A percentile compares a stretch with the other conserved stretches of the same genome.
These are phyloP conservation scores for Branchipolynoe longqiensis DNA, from an alignment of 2,888 invertebrate species.

Conservation along the genomic window DNA sequence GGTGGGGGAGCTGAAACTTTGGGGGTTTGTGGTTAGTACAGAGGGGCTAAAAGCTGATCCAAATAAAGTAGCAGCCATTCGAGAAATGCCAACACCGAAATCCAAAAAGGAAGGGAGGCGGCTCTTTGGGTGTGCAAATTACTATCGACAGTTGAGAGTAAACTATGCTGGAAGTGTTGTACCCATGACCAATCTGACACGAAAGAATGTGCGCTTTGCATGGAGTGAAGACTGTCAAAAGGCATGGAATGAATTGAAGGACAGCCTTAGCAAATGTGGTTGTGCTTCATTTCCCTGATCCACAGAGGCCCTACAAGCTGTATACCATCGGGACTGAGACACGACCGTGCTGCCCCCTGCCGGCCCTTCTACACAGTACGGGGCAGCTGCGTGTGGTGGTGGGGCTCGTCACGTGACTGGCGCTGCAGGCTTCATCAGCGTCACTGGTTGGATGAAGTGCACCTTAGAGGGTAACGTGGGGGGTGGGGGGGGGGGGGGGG, in stretches of 20 bases:
- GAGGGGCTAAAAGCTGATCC: constrained; percentile 58
- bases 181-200: neutral
- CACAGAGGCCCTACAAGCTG: constrained; percentile 32
- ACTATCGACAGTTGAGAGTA: constrained; percentile 50
- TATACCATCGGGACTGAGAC: constrained; percentile 18
- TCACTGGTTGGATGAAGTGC: no score
- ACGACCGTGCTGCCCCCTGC: no score
- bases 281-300: constrained; percentile 23
- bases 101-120: neutral
- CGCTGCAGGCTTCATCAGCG: no score
- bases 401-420: no score
- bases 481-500: no score
- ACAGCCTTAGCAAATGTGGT: neutral
- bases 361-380: no score
- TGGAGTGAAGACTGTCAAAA: constrained; percentile 1
- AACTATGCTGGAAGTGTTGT: constrained; percentile 52
- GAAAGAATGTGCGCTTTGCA: neutral
- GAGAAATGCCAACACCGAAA: neutral
- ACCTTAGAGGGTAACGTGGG: no score
- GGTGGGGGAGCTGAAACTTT: neutral
- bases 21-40: neutral
- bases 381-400: no score
- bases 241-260: constrained; percentile 40
- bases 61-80: constrained; percentile 3
- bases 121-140: constrained; percentile 43